Evolutionary conservation across 2,888 invertebrate species (phyloP).

Genomic region (Pegoplata infirma): DNA sequence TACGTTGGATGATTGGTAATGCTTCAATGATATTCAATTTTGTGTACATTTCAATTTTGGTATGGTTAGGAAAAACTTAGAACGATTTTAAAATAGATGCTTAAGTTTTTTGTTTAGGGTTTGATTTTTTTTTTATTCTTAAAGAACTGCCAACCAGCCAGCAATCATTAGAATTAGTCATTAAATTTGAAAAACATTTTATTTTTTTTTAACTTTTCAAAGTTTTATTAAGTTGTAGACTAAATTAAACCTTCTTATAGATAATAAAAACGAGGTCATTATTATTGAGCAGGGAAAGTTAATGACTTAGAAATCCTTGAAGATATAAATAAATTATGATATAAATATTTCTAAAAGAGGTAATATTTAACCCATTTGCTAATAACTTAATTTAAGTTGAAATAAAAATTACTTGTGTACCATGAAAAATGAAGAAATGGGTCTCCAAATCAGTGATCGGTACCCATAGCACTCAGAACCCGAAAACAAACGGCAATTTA

Average conservation of each 20-base stretch:
- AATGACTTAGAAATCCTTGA: slow-evolving; percentile 30
- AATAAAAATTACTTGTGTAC: too few relatives aligned
- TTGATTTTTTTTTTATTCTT: neutral
- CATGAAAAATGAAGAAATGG: too few relatives aligned
- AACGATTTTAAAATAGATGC: neutral
- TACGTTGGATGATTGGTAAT: neutral
- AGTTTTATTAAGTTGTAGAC: neutral
- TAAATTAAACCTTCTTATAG: slow-evolving; percentile 7
- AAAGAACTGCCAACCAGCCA: neutral
- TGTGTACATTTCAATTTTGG: neutral
- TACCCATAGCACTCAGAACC: too few relatives aligned
- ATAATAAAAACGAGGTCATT: slow-evolving; percentile 19
- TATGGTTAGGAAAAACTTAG: neutral
- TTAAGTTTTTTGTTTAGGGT: neutral
- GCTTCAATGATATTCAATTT: slow-evolving; percentile 12
- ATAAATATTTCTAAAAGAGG: too few relatives aligned
- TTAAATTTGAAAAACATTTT: neutral
- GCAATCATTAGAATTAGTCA: neutral
- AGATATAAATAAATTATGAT: too few relatives aligned
- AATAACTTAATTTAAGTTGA: too few relatives aligned
- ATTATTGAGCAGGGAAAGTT: slow-evolving; percentile 1
- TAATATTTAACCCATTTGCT: too few relatives aligned
- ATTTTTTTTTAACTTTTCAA: neutral
- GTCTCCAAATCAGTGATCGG: too few relatives aligned
- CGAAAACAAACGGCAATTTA: too few relatives aligned